Conservation (phyloP, 2,888 invertebrate species). For the Pachycephus smyrnensis region DNA sequence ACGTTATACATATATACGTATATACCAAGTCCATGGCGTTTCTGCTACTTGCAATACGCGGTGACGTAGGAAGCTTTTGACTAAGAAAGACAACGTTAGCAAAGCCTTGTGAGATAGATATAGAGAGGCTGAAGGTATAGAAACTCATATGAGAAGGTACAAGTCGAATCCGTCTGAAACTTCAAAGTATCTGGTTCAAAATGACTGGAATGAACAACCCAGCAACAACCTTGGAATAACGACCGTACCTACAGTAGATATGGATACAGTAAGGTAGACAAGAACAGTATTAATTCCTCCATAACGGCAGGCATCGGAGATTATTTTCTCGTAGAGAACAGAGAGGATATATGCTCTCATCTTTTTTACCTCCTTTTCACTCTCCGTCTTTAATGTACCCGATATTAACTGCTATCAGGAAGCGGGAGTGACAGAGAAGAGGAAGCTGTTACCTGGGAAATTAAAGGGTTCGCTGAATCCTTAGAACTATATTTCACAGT, state of each 20-base stretch:
- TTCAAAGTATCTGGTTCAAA: slow-evolving; percentile 38
- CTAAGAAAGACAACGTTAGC: too few relatives aligned
- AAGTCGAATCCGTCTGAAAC: slow-evolving; percentile 36
- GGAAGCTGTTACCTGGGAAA: too few relatives aligned
- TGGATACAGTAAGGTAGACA: slow-evolving; percentile 25
- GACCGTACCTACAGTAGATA: background rate
- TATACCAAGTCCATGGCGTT: too few relatives aligned
- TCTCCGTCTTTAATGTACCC: slow-evolving; percentile 24
- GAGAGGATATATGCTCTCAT: slow-evolving; percentile 30
- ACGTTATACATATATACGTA: too few relatives aligned
- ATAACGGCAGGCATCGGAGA: slow-evolving; percentile 39
- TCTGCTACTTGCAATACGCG: too few relatives aligned
- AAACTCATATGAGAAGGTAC: too few relatives aligned
- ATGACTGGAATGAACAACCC: slow-evolving; percentile 6
- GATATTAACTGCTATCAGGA: background rate
- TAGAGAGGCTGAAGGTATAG: background rate
- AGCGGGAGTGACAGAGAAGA: too few relatives aligned
- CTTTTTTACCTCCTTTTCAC: slow-evolving; percentile 12
- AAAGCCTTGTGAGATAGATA: background rate
- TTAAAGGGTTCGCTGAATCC: too few relatives aligned
- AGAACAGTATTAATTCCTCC: slow-evolving; percentile 53
- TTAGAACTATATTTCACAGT: too few relatives aligned
- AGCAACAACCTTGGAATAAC: slow-evolving; percentile 17
- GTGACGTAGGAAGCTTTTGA: too few relatives aligned
- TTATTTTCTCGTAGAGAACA: slow-evolving; percentile 39